Evolutionary conservation across 53 echinoderm and acorn worm genomes (phyloP).

Genomic region (Zoroaster sp.): DNA sequence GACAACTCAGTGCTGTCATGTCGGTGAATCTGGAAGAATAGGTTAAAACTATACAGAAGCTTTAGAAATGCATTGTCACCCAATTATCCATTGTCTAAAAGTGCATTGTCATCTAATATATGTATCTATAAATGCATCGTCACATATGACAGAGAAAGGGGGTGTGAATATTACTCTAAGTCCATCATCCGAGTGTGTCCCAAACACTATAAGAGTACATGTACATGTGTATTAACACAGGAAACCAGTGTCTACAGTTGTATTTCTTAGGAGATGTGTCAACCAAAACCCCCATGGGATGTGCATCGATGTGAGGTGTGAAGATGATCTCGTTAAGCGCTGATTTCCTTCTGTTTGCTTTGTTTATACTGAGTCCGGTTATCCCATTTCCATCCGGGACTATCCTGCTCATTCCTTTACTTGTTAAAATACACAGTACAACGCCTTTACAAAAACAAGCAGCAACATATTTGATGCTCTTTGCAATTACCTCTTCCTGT

Average conservation of each 20-base stretch:
- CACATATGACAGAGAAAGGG: background rate
- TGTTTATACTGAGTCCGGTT: background rate
- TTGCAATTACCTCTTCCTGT: background rate
- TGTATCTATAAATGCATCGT: background rate
- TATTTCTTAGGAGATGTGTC: no score
- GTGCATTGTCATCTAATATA: no score
- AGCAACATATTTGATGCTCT: background rate
- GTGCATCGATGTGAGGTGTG: background rate
- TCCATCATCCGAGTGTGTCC: background rate
- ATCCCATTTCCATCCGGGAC: background rate
- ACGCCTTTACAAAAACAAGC: background rate
- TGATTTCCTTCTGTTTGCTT: background rate
- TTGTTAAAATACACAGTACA: background rate
- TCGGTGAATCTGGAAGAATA: no score
- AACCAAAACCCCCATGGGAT: no score
- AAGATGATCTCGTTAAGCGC: background rate
- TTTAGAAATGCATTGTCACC: no score
- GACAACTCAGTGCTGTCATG: no score
- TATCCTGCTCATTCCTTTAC: background rate
- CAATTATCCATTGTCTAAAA: background rate
- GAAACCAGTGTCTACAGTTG: background rate
- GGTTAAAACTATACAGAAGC: no score
- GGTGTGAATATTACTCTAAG: background rate
- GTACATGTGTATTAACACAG: background rate
- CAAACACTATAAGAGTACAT: no score